A percentile compares a stretch with the other conserved stretches of the same genome.
These are phyloP conservation scores for Ectemnius lituratus DNA, from an alignment of 2,888 invertebrate genomes.

Conservation along the genomic window DNA sequence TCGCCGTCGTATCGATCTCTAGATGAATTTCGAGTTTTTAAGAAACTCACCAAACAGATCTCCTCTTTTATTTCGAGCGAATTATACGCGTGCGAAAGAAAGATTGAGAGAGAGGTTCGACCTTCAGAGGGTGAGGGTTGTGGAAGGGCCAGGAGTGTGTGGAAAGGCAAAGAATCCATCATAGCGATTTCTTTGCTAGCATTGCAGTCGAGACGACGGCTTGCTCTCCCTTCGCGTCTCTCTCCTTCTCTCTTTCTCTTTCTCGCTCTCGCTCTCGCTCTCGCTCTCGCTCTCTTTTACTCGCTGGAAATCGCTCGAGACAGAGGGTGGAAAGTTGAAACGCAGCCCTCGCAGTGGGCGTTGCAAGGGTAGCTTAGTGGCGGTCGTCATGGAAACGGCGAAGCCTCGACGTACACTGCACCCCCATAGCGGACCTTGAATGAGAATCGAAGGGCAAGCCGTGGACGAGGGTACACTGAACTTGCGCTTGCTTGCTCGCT, in stretches of 20 bases:
- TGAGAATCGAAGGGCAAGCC: constrained; percentile 75
- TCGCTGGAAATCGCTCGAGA: constrained; percentile 53
- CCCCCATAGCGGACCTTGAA: constrained; percentile 76
- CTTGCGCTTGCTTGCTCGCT: constrained; percentile 29
- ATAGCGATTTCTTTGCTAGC: constrained; percentile 43
- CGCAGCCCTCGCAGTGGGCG: constrained; percentile 69
- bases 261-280: too few relatives aligned
- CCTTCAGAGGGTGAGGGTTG: constrained; percentile 39
- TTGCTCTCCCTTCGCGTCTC: constrained; percentile 16
- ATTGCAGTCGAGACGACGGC: constrained; percentile 47
- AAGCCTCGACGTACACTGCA: constrained; percentile 73
- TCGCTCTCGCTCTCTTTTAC: too few relatives aligned
- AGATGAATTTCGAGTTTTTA: background rate
- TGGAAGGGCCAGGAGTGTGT: constrained; percentile 39
- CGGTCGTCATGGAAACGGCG: constrained; percentile 77
- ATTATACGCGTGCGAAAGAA: background rate
- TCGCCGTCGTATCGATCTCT: background rate
- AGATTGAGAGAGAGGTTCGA: background rate
- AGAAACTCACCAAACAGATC: background rate
- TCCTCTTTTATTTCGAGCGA: background rate
- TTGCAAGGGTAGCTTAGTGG: constrained; percentile 77
- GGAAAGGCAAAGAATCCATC: constrained; percentile 12
- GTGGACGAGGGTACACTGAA: constrained; percentile 58
- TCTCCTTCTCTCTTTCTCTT: too few relatives aligned
- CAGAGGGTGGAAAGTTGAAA: constrained; percentile 71